phyloP scores from a whole-genome alignment of 2,888 invertebrate species.

The Embidobia sp. region DNA sequence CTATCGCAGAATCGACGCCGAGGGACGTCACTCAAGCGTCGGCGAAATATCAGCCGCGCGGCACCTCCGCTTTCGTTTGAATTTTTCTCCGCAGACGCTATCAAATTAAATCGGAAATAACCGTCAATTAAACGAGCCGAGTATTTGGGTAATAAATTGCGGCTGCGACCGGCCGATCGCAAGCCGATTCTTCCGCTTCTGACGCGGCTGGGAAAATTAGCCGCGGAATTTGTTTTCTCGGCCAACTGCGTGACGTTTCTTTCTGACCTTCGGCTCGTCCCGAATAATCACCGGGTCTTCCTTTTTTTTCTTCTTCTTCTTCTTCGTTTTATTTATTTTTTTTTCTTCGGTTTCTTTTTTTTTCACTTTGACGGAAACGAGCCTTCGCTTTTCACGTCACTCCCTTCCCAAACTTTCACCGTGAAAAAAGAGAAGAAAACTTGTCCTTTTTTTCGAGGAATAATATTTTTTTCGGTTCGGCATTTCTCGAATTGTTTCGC shows the following conservation, averaged over 20 bases:
- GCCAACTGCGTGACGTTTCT: too few species aligned
- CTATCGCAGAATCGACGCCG: slow-evolving; percentile 58
- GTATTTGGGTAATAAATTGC: slow-evolving; percentile 25
- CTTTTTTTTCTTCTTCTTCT: too few species aligned
- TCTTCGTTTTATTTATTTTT: too few species aligned
- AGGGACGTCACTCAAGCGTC: slow-evolving; percentile 55
- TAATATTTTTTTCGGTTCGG: slow-evolving; percentile 49
- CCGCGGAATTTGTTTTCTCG: slow-evolving; percentile 8
- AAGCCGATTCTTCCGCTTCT: slow-evolving; percentile 8
- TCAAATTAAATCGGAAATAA: slow-evolving; percentile 44
- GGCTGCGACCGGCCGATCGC: slow-evolving; percentile 11
- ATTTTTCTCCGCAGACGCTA: slow-evolving; percentile 15
- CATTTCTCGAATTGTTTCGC: slow-evolving; percentile 76
- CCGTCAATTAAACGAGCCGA: slow-evolving; percentile 42
- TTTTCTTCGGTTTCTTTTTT: slow-evolving; percentile 13
- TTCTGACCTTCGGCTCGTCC: too few species aligned
- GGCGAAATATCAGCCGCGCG: slow-evolving; percentile 49
- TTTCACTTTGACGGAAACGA: slow-evolving; percentile 18
- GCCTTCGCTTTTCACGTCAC: slow-evolving; percentile 34
- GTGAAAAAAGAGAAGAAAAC: slow-evolving; percentile 15
- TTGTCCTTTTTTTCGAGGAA: slow-evolving; percentile 38
- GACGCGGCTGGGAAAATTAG: slow-evolving; percentile 23
- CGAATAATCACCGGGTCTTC: too few species aligned
- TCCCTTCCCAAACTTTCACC: slow-evolving; percentile 47
- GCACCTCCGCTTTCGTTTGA: slow-evolving; percentile 44